A percentile compares a stretch with the other conserved stretches of the same genome.
Evolutionary conservation across 2,888 invertebrate genomes (phyloP).

Genomic region (Onchidella celtica): DNA sequence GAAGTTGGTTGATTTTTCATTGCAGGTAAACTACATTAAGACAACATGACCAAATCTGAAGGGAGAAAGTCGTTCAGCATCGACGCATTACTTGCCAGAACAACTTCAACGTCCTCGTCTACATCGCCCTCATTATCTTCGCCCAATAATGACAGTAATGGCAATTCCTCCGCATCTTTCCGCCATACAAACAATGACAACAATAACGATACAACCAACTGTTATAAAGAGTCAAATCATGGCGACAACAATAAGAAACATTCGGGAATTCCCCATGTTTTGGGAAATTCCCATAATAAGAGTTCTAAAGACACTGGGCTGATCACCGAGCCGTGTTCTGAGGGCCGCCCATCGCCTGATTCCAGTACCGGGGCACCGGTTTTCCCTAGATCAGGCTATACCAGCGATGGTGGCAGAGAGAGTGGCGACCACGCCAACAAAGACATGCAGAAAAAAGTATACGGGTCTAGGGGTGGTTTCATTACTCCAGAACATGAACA

Average conservation of each 20-base stretch:
- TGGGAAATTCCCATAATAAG: not conserved
- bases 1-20: too few relatives aligned
- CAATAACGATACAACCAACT: not conserved
- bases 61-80: conserved; percentile 90
- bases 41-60: conserved; percentile 54
- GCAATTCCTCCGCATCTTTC: not conserved
- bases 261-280: not conserved
- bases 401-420: not conserved
- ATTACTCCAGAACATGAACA: too few relatives aligned
- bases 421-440: not conserved
- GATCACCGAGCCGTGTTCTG: not conserved
- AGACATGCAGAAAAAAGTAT: not conserved
- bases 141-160: not conserved
- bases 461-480: too few relatives aligned
- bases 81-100: conserved; percentile 90
- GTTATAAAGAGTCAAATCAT: not conserved
- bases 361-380: not conserved
- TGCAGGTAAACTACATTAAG: too few relatives aligned
- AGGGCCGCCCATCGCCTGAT: not conserved
- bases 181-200: not conserved
- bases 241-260: not conserved
- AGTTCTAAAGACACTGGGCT: not conserved
- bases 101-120: conserved; percentile 55
- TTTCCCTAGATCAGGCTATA: not conserved
- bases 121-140: conserved; percentile 44